Evolutionary conservation across 1,140 invertebrate species (phyloP), one percentile per base, ranked within the genome.

Genomic region (Scaptomyza montana): DNA sequence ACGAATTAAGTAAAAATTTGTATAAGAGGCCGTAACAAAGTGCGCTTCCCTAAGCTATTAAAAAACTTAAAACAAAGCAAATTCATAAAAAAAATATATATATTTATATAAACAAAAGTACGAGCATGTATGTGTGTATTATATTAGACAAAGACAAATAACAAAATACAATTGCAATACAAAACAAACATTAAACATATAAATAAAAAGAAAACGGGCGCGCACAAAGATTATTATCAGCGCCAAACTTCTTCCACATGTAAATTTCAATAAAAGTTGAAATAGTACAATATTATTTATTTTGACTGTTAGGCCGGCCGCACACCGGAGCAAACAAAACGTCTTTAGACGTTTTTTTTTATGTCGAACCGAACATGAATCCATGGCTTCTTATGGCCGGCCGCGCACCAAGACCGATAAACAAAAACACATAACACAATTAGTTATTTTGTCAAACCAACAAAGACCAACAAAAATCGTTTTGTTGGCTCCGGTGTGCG

Each of bases 41-140:
- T 78, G 79, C 79, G 79, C 79, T 81, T 81, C 79, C 79, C 64
- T 57, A 74, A 64, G 53, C 67, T 63, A 63, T 64, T 65, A 45
- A 67, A 59, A 53, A 39, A 30, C 43, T 33, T 64, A 39, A 50
- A 70, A 54, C 49, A 66, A 66, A 46, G 41, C 21, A 59, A 46
- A 28, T 45, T 25, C 21, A 57, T 54, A 30, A 28, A 54, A 60
- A 45, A 12, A 39, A 16, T n/a, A 66, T 59, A 51, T 12, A 65
- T 47, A 28, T 49, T 55, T 41, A 55, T 49, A 72, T 9, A 55
- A 36, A 45, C 30, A 46, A 46, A 50, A 1, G 19, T 49, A 60
- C 5, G 13, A 45, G 21, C 49, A 54, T 68, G 59, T 54, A 12
- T 57, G 50, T 67, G 45, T 67, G 30, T 60, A 57, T 57, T 65